Base-by-base conservation (phyloP, 2,113 vertebrate species). In the Willisornis vidua region DNA sequence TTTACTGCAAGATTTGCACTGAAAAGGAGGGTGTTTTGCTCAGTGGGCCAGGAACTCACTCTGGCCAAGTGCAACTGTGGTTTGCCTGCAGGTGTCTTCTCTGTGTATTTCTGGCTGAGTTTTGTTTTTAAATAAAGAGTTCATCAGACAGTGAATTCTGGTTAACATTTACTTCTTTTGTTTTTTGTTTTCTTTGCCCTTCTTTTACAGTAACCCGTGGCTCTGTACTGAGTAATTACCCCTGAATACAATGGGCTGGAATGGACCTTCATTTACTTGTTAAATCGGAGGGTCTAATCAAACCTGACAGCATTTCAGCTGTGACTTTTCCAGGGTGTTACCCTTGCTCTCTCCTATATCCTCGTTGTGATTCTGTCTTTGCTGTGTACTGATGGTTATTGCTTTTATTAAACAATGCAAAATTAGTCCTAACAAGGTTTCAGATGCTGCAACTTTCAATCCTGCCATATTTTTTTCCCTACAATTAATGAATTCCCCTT, bases 191-290 rank as follows among this genome's bases (percentile, higher is more conserved):
- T 95, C 95, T 99, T 98, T 98, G 98, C 98, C 98, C 98, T 99
- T 99, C 98, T 99, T 99, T 99, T 99, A 98, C 99, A 99, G 99
- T 99, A 99, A 99, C 96, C 99, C 99, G 97, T 99, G 99, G 99
- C 99, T 99, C 98, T 99, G 99, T 99, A 99, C 99, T 98, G 99
- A 99, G 98, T 99, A 99, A 98, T 98, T 98, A 97, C 95, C 97
- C 97, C 97, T 35, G 97, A 97, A 98, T 98, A 94, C 98, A 98
- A 98, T 98, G 98, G 97, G 97, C 98, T 98, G 98, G 98, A 98
- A 97, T 98, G 97, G 97, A 98, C 98, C 97, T 98, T 97, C 97
- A 97, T 97, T 98, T 98, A 98, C 97, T 98, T 98, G 96, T 97
- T 97, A 94, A 95, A 97, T 94, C 95, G 88, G 97, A 98, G 97